These are phyloP conservation scores for Oreochromis grahami DNA, from an alignment of 2,797 vertebrate species.

Conservation along the genomic window DNA sequence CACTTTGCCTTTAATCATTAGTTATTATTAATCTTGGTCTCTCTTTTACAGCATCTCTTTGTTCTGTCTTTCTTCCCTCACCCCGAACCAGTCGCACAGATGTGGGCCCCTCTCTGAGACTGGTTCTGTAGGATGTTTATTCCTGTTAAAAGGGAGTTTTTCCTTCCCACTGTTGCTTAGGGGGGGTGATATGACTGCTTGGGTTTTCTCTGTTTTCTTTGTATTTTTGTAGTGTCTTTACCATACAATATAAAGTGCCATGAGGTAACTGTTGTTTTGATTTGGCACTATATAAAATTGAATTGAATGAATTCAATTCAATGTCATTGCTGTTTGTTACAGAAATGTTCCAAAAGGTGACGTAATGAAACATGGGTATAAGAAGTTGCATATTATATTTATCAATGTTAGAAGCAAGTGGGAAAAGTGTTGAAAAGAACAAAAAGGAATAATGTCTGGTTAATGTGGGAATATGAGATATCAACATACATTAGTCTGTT, in stretches of 20 bases:
- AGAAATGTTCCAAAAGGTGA: background rate
- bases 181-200: background rate
- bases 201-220: background rate
- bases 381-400: background rate
- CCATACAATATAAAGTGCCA: background rate
- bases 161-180: background rate
- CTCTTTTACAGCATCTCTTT: background rate
- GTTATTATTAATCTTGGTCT: background rate
- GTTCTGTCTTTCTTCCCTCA: background rate
- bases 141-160: background rate
- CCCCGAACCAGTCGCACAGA: background rate
- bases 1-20: background rate
- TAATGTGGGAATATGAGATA: background rate
- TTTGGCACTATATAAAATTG: background rate
- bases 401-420: background rate
- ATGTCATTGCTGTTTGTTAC: background rate
- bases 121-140: background rate
- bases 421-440: background rate
- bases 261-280: background rate
- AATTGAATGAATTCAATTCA: background rate
- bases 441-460: background rate
- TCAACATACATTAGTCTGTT: background rate
- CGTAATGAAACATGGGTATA: background rate
- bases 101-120: background rate
- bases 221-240: background rate